Evolutionary conservation across 2,888 invertebrate species (phyloP), one percentile per base, ranked within the genome.

Genomic region (Caenorhabditis doughertyi): DNA sequence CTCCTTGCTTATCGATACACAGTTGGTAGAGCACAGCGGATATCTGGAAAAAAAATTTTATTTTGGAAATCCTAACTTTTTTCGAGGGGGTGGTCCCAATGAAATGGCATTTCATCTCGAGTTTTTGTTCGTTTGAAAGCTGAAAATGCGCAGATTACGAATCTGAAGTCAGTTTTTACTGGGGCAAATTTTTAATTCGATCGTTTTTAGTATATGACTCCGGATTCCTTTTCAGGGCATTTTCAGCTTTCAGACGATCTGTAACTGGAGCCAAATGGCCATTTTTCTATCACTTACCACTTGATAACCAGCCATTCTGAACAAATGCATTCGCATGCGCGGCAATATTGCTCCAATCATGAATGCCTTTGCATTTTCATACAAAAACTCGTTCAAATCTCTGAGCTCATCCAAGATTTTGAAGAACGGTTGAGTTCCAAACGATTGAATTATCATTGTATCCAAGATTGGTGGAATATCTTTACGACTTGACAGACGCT

Each of bases 331-430:
- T 25, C 62, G n/a, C 51, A 72, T 3, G 13, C 18, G 60, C 9
- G 60, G 72, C 47, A 72, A 21, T 2, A 72, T 18, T 3, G 58
- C 72, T 39, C 72, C 72, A 7, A 27, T 4, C 62, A 72, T 47
- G 18, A 25, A 35, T 27, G 60, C 42, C 21, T 62, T 47, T 35
- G 18, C 51, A 5, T 23, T 51, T 5, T 35, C 32, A 27, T 13
- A 7, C 18, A 72, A 18, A 13, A 27, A 13, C n/a, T 51, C 27
- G 27, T 62, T 62, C 39, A 60, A 25, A 29, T 49, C 18, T 25
- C 18, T 32, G n/a, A 73, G 27, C 62, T 73, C 72, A 0, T 42
- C 49, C 9, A 64, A 7, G 4, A 62, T 16, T 23, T 29, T 62
- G 16, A 3, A 9, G n/a, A 73, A 62, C 49, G 62, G 39, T 21